Evolutionary conservation across 2,113 vertebrate species (phyloP).

Genomic region (Pogonocichla stellata): DNA sequence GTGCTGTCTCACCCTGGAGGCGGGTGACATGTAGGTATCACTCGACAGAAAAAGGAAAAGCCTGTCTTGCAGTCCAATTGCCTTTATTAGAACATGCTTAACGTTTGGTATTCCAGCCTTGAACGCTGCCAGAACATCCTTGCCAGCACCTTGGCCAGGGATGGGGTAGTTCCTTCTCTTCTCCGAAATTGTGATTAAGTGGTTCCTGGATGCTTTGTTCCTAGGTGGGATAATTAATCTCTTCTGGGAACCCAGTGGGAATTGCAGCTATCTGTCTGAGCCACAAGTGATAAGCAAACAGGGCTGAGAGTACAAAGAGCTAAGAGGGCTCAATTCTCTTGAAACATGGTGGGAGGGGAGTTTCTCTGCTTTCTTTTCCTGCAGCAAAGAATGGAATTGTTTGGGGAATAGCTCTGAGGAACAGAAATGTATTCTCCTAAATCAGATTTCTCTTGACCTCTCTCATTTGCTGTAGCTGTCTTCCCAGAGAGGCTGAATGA

Average conservation of each 20-base stretch:
- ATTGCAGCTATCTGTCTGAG: slow-evolving; percentile 16
- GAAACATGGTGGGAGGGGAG: background rate
- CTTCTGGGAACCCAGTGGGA: background rate
- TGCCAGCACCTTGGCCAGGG: background rate
- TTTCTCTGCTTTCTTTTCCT: background rate
- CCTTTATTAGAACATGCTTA: background rate
- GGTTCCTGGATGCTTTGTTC: slow-evolving; percentile 2
- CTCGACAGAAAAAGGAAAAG: background rate
- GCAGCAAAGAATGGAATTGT: background rate
- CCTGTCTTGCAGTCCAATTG: background rate
- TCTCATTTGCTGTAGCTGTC: background rate
- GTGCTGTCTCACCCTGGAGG: background rate
- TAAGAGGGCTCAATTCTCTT: slow-evolving; percentile 2
- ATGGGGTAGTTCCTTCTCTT: background rate
- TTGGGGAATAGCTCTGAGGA: slow-evolving; percentile 17
- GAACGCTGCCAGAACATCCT: background rate
- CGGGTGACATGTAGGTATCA: background rate
- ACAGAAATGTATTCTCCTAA: background rate
- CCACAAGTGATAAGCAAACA: slow-evolving; percentile 36
- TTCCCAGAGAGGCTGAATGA: background rate
- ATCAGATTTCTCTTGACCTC: slow-evolving; percentile 38
- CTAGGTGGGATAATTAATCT: slow-evolving; percentile 19
- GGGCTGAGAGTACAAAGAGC: background rate
- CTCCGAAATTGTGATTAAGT: background rate
- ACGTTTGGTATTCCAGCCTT: background rate